phyloP scores from a whole-genome alignment of 1,140 invertebrate genomes.

The Apis dorsata region DNA sequence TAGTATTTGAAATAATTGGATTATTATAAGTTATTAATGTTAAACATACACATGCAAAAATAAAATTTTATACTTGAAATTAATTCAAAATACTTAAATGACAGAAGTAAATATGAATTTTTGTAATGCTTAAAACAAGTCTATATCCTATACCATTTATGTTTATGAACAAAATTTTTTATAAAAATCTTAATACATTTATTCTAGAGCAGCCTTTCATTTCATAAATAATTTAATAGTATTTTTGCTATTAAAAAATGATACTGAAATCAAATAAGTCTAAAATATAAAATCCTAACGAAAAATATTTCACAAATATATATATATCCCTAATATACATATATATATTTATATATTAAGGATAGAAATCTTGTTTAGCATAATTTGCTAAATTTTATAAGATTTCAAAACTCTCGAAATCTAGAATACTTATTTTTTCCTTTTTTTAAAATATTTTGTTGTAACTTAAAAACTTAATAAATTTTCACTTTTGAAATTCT shows the following conservation, averaged over 20 bases:
- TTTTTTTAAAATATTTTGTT: no score
- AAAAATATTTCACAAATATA: constrained; percentile 27
- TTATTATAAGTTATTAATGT: not conserved
- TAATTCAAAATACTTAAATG: constrained; percentile 13
- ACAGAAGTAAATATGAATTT: not conserved
- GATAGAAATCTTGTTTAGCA: no score
- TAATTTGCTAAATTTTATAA: no score
- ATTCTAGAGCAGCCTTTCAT: constrained; percentile 38
- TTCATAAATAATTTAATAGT: constrained; percentile 49
- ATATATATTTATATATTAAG: not conserved
- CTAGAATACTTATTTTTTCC: no score
- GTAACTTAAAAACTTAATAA: no score
- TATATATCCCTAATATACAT: not conserved
- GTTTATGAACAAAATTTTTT: constrained; percentile 26
- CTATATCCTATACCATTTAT: constrained; percentile 4
- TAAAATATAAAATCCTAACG: constrained; percentile 43
- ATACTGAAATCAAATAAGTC: constrained; percentile 24
- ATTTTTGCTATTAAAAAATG: constrained; percentile 36
- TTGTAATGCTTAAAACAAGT: constrained; percentile 1
- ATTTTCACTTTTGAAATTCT: no score
- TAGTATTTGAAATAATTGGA: not conserved
- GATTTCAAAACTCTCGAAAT: no score
- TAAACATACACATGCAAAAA: constrained; percentile 34
- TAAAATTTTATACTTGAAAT: constrained; percentile 26
- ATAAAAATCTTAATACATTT: constrained; percentile 39